Percentiles rank a stretch among this genome's conserved stretches.
Evolutionary conservation across 2,888 invertebrate genomes (phyloP).

Genomic region (Euspilapteryx auroguttella): DNA sequence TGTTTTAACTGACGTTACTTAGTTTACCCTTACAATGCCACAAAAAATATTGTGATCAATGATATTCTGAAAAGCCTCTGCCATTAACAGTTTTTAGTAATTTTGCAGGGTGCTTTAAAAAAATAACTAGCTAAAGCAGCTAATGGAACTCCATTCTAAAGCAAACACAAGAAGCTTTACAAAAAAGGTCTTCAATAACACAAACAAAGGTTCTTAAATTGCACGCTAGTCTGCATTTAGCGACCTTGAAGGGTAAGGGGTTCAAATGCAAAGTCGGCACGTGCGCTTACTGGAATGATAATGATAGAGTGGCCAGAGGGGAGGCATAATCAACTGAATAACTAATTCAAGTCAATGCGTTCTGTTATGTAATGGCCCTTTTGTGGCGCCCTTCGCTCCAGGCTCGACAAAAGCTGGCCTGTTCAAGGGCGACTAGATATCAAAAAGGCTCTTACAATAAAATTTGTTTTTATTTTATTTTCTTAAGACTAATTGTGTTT

Average conservation of each 20-base stretch:
- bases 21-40: no score
- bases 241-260: slow-evolving; percentile 46
- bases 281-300: slow-evolving; percentile 49
- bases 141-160: no score
- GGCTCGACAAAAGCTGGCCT: slow-evolving; percentile 14
- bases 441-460: slow-evolving; percentile 18
- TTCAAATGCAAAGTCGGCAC: slow-evolving; percentile 35
- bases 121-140: no score
- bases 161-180: no score
- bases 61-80: no score
- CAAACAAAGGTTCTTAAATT: slow-evolving; percentile 22
- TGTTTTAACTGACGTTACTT: no score
- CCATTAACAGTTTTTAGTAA: no score
- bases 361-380: slow-evolving; percentile 38
- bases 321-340: slow-evolving; percentile 53
- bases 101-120: no score
- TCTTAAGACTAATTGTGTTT: slow-evolving; percentile 2
- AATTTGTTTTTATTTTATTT: slow-evolving; percentile 18
- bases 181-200: no score
- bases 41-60: no score
- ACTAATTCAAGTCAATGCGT: slow-evolving; percentile 56
- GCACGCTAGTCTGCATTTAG: slow-evolving; percentile 28
- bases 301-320: slow-evolving; percentile 54
- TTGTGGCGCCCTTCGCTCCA: slow-evolving; percentile 19
- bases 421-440: slow-evolving; percentile 15